Evolutionary conservation across 1,140 invertebrate species (phyloP), one percentile per base, ranked within the genome.

Genomic region (Triops longicaudatus): DNA sequence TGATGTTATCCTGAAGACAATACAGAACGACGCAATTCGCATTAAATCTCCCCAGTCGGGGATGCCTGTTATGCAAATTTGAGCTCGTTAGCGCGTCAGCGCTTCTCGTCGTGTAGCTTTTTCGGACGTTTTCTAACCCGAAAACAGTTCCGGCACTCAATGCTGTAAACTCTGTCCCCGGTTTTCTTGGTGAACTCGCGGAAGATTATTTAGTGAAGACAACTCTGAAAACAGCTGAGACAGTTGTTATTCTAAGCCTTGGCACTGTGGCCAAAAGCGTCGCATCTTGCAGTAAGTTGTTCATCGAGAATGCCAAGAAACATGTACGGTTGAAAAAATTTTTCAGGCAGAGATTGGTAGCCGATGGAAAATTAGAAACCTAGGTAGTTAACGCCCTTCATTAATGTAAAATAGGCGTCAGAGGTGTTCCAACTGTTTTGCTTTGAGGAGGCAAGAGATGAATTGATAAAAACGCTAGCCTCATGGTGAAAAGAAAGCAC

Each of bases 201-300:
- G 14, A 63, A 63, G 50, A 63, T 63, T 63, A 63, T 63, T 63
- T 63, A 63, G n/a, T 63, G 50, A 17, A 63, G 50, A 63, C 50
- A 22, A 63, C 17, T 63, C 50, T 63, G 50, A 22, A 9, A 63
- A 63, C 50, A 63, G 50, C 50, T 63, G 50, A 63, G 50, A n/a
- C 50, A 63, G 50, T 63, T 63, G 50, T 63, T 63, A 63, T 63
- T 63, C 50, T 63, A 63, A 63, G 50, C n/a, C 50, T 63, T 63
- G 50, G 50, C 50, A 63, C 50, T 12, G 10, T n/a, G 22, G 50
- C 50, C 50, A 63, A 63, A 7, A 37, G 31, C 31, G 2, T 37
- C 31, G 31, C 7, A 63, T 22, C 50, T 63, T 22, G 6, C 14
- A 63, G 3, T 22, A n/a, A 44, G 22, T 63, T 63, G 50, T 63